Base-by-base conservation (phyloP, 2,797 vertebrate genomes). In the Sebastes itinus region DNA sequence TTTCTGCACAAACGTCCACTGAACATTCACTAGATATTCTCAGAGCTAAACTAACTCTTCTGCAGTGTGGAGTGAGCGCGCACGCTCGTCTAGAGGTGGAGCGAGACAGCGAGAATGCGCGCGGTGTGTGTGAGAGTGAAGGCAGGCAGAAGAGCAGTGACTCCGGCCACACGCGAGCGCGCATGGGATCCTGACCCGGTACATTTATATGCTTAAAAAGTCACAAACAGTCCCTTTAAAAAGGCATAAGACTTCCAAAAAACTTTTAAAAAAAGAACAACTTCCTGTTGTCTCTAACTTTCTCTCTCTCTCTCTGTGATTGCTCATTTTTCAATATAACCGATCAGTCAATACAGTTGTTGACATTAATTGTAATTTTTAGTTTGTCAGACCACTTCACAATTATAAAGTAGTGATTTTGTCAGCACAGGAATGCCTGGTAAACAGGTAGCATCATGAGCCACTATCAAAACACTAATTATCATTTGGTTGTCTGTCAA, bases 21-120 rank as follows among this genome's bases (percentile, higher is more conserved):
- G 11, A 0, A 35, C 33, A 35, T 35, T 35, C 33, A 35, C 11
- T 10, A 35, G 33, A 35, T 35, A 35, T 35, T 35, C 33, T 35
- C 33, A 35, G 33, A 35, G 35, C 35, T 13, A 35, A 35, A 35
- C 35, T 35, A 35, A 35, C 35, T 35, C 35, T 35, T 35, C 35
- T 35, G 35, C 12, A 35, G 35, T 35, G 35, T 13, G 0, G 0
- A 35, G 35, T 35, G 35, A 35, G 33, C 33, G 11, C 33, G 33
- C 11, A 35, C 11, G 11, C 33, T 35, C 33, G 33, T 35, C 33
- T 35, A 35, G 33, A 13, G 11, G 11, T 35, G 11, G 33, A 35
- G 33, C 33, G 33, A 35, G 33, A 35, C 33, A 35, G 33, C 4
- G 33, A 35, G 33, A 13, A 35, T 35, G 33, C 11, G 33, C 11